phyloP scores from a whole-genome alignment of 2,113 vertebrate species.

The Scomber japonicus region DNA sequence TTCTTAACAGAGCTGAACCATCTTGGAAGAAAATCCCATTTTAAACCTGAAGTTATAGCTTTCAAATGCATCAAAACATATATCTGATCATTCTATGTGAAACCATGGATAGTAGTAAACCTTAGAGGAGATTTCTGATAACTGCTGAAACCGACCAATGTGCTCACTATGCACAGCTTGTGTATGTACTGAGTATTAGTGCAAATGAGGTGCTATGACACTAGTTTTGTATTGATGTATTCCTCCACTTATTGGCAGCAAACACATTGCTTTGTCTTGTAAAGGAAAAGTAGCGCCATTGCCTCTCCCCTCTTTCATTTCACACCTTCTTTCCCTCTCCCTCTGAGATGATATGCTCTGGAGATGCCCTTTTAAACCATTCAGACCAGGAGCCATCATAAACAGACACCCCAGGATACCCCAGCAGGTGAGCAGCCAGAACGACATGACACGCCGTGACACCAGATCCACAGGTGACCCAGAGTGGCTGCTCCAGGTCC shows the following conservation, averaged over 20 bases:
- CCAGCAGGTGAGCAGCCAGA: conserved; percentile 91
- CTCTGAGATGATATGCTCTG: conserved; percentile 91
- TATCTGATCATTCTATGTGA: background rate
- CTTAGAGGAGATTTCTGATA: background rate
- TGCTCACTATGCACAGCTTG: background rate
- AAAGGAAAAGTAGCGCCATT: background rate
- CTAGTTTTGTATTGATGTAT: background rate
- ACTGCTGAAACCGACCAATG: background rate
- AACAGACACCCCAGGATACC: conserved; percentile 87
- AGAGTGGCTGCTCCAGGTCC: conserved; percentile 88
- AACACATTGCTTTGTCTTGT: background rate
- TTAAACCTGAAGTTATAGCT: too few relatives aligned
- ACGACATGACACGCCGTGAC: conserved; percentile 93
- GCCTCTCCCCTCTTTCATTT: conserved; percentile 29
- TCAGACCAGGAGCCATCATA: conserved; percentile 96
- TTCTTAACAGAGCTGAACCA: background rate
- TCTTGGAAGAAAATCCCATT: background rate
- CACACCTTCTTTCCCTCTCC: conserved; percentile 86
- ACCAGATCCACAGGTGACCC: conserved; percentile 92
- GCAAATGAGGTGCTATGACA: background rate
- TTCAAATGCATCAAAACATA: background rate
- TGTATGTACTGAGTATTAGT: background rate
- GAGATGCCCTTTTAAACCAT: conserved; percentile 91
- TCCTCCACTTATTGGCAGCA: background rate
- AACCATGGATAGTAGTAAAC: background rate